Base-by-base conservation (phyloP, 2,888 invertebrate species). In the Drosophila aldrichi region DNA sequence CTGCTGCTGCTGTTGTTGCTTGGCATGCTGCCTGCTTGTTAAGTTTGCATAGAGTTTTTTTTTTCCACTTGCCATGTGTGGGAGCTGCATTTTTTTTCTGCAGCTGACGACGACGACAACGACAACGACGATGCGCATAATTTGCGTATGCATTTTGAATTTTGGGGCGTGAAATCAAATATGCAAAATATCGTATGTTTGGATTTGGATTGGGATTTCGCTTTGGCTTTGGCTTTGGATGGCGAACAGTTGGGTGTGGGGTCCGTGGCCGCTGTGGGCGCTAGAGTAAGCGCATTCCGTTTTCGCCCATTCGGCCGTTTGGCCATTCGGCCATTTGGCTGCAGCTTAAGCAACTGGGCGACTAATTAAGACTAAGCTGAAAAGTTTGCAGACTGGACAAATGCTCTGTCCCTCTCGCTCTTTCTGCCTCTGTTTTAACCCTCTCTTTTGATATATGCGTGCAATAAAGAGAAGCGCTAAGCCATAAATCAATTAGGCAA, bases 111-210 rank as follows among this genome's bases (percentile, higher is more conserved):
- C 40, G 40, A n/a, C 62, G 55, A 46, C 65, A 38, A 44, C 66
- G 58, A 60, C 73, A 52, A 81, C 82, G 63, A 74, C 81, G 87
- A 74, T 84, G 89, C 81, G 89, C 87, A 88, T 88, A 84, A 83
- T 88, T 83, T 87, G 84, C 84, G 81, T 83, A 73, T 87, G 89
- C 74, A 87, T 81, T 85, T 86, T 81, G 81, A 81, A 79, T 83
- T 87, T 77, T 54, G 70, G 87, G 84, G 84, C 84, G 84, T 88
- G 70, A 81, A 86, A 85, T 85, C 89, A 89, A 85, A 79, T 85
- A 85, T 85, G 89, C 87, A 83, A 81, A 88, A 83, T 89, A 83
- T 87, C 76, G 70, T 81, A 64, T 70, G 74, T 64, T 82, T 72
- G 70, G 56, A 70, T 76, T 82, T 72, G 67, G 40, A 65, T 67